Percentiles rank a stretch among this genome's conserved stretches.
Evolutionary conservation across 2,797 vertebrate genomes (phyloP).

Genomic region (Micrastur ruficollis): DNA sequence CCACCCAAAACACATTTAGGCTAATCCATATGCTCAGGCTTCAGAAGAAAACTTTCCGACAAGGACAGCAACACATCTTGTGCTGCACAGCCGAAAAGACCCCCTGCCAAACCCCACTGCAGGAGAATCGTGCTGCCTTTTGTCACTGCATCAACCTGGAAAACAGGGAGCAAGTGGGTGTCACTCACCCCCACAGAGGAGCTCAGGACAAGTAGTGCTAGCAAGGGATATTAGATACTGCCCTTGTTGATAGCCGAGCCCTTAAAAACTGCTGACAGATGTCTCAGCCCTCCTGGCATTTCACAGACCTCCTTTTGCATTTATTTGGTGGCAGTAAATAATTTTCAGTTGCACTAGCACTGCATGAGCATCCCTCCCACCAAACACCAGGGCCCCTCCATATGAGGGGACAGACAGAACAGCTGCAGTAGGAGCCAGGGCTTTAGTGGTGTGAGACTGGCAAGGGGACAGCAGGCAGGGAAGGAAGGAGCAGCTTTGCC

Average conservation of each 20-base stretch:
- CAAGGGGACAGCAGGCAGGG: not conserved
- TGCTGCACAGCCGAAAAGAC: not conserved
- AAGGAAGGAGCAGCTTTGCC: not conserved
- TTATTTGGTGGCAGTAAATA: not conserved
- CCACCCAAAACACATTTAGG: not conserved
- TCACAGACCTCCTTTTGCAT: not conserved
- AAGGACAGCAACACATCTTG: not conserved
- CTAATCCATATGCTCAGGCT: not conserved
- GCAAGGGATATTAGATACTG: accelerated
- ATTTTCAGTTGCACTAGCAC: not conserved
- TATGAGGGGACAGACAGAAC: not conserved
- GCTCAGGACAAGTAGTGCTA: not conserved
- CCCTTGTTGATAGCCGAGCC: not conserved
- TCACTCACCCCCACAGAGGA: not conserved
- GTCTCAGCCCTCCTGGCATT: not conserved
- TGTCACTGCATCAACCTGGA: not conserved
- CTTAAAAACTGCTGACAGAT: not conserved
- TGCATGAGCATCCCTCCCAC: not conserved
- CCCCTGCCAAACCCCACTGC: not conserved
- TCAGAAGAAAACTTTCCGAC: not conserved
- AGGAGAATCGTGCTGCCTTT: not conserved
- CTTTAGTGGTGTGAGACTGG: not conserved
- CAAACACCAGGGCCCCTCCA: not conserved
- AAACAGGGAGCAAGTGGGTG: not conserved
- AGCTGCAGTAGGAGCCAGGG: not conserved